Evolutionary conservation across 53 echinoderm and acorn worm species (phyloP).

Genomic region (Glandiceps talaboti): DNA sequence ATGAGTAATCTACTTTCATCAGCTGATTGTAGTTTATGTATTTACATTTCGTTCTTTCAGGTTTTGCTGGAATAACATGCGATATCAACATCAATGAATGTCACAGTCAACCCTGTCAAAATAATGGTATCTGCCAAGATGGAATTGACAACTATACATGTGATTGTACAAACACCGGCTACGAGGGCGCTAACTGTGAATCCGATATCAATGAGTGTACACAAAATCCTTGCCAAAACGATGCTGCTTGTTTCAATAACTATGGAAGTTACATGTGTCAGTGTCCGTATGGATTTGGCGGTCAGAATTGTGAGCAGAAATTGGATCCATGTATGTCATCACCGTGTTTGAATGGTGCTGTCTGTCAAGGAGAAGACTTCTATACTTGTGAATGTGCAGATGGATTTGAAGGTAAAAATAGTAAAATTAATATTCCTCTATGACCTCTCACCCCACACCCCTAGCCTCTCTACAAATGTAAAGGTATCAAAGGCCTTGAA

Average conservation of each 20-base stretch:
- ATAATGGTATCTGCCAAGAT: conserved; percentile 23
- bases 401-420: neutral
- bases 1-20: no score
- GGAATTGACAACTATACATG: conserved; percentile 35
- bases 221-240: conserved; percentile 16
- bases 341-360: neutral
- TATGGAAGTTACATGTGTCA: conserved; percentile 17
- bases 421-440: no score
- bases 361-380: neutral
- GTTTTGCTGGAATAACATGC: conserved; percentile 31
- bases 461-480: no score
- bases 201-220: conserved; percentile 37
- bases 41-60: conserved; percentile 12
- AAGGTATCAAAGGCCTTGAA: no score
- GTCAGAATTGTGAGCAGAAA: neutral
- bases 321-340: neutral
- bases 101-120: conserved; percentile 13
- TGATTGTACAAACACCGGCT: conserved; percentile 28
- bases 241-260: conserved; percentile 12
- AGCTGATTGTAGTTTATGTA: no score
- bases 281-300: conserved; percentile 4
- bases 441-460: no score
- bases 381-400: neutral
- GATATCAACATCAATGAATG: conserved; percentile 44
- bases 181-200: conserved; percentile 33